Evolutionary conservation across 1,140 invertebrate species (phyloP), one percentile per base, ranked within the genome.

Genomic region (Maniola jurtina): DNA sequence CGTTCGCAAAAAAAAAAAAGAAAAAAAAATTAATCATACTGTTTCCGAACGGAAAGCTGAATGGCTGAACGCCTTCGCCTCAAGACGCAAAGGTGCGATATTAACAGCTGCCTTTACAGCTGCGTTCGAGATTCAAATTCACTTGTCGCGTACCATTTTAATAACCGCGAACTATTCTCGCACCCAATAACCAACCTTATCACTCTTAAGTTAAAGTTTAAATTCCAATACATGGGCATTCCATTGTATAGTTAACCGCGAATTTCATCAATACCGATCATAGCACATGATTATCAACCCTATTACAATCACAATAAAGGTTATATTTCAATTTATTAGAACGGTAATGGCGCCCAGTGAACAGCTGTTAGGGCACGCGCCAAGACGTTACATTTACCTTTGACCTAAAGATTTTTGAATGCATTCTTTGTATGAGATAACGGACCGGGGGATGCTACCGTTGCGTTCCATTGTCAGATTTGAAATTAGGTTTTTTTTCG

Each of bases 371-470:
- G 57, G 66, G 68, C 75, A 71, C 75, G 75, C 68, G 73, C 72
- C 72, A 66, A 66, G 66, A 67, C 66, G 66, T 72, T 75, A 72
- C 64, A 64, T 72, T 66, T 75, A 72, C 64, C 68, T 72, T 66
- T 68, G 70, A 69, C 65, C 69, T 65, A 59, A 70, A 64, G 59
- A 56, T 14, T 48, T 33, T 52, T 59, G 54, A 59, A 6, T 61
- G 58, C 52, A 13, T 50, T 13, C 36, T 38, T 50, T 55, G 33
- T 59, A 16, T 47, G 36, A 50, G 61, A 58, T 63, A 70, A 71
- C 64, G 62, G 68, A 25, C 1, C 25, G 25, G 25, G 25, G 56
- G 52, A 61, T 52, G 47, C 59, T 63, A 65, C 63, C 63, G 55
- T 65, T 65, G 63, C 63, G 16, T 65, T 64, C n/a, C 45, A 58